These are phyloP conservation scores for Tribolium freemani DNA, from an alignment of 2,888 invertebrate species.

Conservation along the genomic window DNA sequence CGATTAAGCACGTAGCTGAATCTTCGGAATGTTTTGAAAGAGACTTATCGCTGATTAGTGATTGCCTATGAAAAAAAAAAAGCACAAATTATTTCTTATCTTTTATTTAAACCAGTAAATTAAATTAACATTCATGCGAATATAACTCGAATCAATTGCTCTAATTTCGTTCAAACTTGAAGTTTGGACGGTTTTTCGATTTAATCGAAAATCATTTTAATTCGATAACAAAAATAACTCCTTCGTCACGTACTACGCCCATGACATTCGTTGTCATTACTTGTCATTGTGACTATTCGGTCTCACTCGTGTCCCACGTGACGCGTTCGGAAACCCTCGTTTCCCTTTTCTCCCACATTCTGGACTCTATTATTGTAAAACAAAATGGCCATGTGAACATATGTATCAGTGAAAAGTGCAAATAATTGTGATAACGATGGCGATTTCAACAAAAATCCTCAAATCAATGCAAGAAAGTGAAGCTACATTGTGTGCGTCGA, in stretches of 20 bases:
- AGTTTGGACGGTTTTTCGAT: neutral
- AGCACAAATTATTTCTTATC: neutral
- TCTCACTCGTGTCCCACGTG: neutral
- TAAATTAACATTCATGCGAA: neutral
- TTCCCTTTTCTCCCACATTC: neutral
- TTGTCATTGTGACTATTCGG: neutral
- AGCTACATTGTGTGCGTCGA: neutral
- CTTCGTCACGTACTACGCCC: neutral
- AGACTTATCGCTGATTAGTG: neutral
- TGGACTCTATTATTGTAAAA: slow-evolving; percentile 3
- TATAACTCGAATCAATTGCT: too few species aligned
- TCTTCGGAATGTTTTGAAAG: neutral
- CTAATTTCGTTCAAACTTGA: neutral
- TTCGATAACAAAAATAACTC: neutral
- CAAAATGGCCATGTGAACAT: slow-evolving; percentile 32
- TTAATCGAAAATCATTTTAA: neutral
- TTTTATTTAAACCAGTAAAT: neutral
- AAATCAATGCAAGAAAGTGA: slow-evolving; percentile 21
- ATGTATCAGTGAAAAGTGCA: slow-evolving; percentile 28
- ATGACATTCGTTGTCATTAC: neutral
- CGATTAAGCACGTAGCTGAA: neutral
- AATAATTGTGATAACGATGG: slow-evolving; percentile 26
- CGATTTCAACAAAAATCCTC: slow-evolving; percentile 10
- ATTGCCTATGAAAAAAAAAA: neutral
- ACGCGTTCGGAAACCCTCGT: neutral